Conservation (phyloP, 2,888 invertebrate species). For the Tetramorium bicarinatum region DNA sequence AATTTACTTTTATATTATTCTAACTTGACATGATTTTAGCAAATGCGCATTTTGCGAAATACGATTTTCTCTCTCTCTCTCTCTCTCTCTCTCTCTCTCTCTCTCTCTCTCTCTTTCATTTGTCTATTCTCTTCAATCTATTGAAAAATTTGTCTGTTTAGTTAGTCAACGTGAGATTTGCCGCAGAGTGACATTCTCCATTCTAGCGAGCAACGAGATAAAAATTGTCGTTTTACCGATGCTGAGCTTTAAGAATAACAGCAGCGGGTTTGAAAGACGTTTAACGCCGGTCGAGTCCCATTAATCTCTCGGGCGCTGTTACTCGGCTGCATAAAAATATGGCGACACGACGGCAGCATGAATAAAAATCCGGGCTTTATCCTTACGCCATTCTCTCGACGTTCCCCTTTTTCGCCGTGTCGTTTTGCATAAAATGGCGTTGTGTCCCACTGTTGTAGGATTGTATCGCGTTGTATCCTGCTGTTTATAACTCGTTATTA, state of each 20-base stretch:
- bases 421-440: conserved; percentile 44
- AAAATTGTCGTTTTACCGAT: conserved; percentile 45
- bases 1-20: not conserved
- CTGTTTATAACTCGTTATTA: conserved; percentile 52
- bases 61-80: too few species aligned
- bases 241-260: conserved; percentile 51
- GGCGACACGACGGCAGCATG: conserved; percentile 55
- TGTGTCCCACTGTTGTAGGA: conserved; percentile 6
- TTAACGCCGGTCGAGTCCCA: conserved; percentile 51
- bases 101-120: too few species aligned
- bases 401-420: conserved; percentile 18
- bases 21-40: not conserved
- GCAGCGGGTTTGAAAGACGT: conserved; percentile 47
- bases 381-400: conserved; percentile 44
- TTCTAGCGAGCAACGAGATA: conserved; percentile 30
- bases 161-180: not conserved
- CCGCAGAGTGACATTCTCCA: conserved; percentile 17
- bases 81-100: too few species aligned
- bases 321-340: conserved; percentile 50
- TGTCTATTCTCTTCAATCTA: not conserved
- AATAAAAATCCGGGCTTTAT: conserved; percentile 54
- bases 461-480: conserved; percentile 3
- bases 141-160: conserved; percentile 12
- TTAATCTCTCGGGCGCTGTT: conserved; percentile 47
- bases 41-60: not conserved